Conservation (phyloP, 2,888 invertebrate species). For the Drosophila conformis region DNA sequence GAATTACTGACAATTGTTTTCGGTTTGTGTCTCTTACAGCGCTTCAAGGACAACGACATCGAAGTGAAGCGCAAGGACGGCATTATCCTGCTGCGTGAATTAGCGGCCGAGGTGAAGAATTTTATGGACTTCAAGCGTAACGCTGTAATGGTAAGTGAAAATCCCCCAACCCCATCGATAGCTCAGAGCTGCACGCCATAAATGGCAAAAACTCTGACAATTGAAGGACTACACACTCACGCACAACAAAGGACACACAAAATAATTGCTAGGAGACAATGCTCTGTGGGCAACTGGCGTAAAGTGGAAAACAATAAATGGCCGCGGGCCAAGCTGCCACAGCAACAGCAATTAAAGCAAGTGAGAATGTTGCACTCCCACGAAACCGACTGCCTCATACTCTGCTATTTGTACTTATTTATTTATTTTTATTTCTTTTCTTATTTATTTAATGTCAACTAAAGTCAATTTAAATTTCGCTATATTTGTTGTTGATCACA, state of each 20-base stretch:
- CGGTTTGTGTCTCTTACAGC: slow-evolving; percentile 86
- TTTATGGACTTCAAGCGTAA: slow-evolving; percentile 97
- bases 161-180: slow-evolving; percentile 41
- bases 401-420: neutral
- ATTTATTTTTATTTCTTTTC: too few species aligned
- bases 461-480: too few species aligned
- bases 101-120: slow-evolving; percentile 95
- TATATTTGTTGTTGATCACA: too few species aligned
- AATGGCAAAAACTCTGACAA: slow-evolving; percentile 44
- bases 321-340: slow-evolving; percentile 51
- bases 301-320: slow-evolving; percentile 81
- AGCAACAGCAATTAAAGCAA: slow-evolving; percentile 9
- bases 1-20: slow-evolving; percentile 56
- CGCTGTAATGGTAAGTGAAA: slow-evolving; percentile 92
- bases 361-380: neutral
- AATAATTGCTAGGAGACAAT: slow-evolving; percentile 52
- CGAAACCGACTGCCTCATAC: neutral
- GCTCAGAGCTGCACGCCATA: slow-evolving; percentile 59
- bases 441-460: too few species aligned
- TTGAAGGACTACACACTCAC: slow-evolving; percentile 55
- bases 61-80: slow-evolving; percentile 94
- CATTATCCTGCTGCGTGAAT: slow-evolving; percentile 92
- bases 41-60: slow-evolving; percentile 92
- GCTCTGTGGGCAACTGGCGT: slow-evolving; percentile 57
- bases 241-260: slow-evolving; percentile 32